Evolutionary conservation across 2,888 invertebrate genomes (phyloP), one percentile per base, ranked within the genome.

Genomic region (Nowickia ferox): DNA sequence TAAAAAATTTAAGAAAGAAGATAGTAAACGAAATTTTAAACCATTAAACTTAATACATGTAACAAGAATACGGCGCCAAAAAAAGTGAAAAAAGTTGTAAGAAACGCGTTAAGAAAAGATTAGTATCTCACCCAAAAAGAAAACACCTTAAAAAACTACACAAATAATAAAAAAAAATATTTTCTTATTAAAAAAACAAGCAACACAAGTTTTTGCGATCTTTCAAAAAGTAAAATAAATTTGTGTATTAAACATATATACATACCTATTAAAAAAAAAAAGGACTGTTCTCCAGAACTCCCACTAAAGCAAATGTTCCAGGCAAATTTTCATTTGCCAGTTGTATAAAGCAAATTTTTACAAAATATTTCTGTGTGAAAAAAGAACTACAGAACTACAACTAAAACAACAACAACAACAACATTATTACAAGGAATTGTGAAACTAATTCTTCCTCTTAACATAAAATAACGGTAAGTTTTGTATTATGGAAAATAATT

Each of bases 401-500:
- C 5, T 55, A 61, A 13, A 78, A 48, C n/a, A 55, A n/a, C 13
- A 63, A 55, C 44, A 51, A 17, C 48, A 72, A 68, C 76, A 68
- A 74, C 3, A 38, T 63, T 46, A 30, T 6, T 30, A 30, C 6
- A 77, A 75, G 81, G 81, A 81, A 77, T 80, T 84, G 72, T 48
- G 72, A 68, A 59, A 57, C 57, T 57, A 9, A 9, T 55, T 57
- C 55, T 17, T 42, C 17, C 22, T 17, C 22, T 30, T 22, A 66
- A 68, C 63, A 48, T 83, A 63, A 86, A 76, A 72, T 86, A 86
- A 86, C 86, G 86, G 86, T 86, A 80, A 86, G 86, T 83, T 53
- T 76, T 66, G 65, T 79, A 46, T 19, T 17, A 55, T 22, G 30
- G 15, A 15, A 57, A 19, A 22, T 6, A 57, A 48, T 3, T 55